phyloP scores from a whole-genome alignment of 2,888 invertebrate species.

The Epiblema foenella region DNA sequence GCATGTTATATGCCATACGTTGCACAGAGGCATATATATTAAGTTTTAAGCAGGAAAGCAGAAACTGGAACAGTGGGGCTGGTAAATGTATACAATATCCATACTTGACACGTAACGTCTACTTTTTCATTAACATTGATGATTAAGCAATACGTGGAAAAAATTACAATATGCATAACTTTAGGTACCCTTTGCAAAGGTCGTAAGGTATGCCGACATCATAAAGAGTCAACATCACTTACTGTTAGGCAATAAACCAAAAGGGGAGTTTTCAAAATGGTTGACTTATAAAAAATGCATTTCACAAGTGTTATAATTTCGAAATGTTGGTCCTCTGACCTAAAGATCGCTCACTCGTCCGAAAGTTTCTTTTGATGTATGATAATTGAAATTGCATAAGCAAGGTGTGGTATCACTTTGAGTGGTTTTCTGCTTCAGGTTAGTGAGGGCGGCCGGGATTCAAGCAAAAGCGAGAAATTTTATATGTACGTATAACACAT shows the following conservation, averaged over 20 bases:
- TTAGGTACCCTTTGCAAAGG: conserved; percentile 28
- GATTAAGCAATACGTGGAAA: conserved; percentile 12
- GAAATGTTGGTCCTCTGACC: conserved; percentile 31
- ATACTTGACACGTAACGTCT: not conserved
- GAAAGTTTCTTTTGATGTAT: conserved; percentile 16
- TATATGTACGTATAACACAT: too few species aligned
- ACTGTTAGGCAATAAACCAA: conserved; percentile 55
- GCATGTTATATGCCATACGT: too few species aligned
- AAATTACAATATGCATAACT: conserved; percentile 30
- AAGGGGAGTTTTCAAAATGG: conserved; percentile 26
- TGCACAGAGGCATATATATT: too few species aligned
- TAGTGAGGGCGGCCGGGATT: not conserved
- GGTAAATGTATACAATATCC: not conserved
- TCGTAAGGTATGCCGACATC: conserved; percentile 19
- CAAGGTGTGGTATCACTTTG: conserved; percentile 31
- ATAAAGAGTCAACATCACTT: conserved; percentile 30
- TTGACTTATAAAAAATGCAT: conserved; percentile 52
- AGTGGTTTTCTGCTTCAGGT: not conserved
- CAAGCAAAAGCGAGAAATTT: not conserved
- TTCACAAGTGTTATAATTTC: conserved; percentile 45
- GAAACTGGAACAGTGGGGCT: too few species aligned
- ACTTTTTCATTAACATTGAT: not conserved
- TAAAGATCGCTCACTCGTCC: conserved; percentile 25
- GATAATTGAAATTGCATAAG: conserved; percentile 66
- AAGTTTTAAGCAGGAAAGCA: too few species aligned